Evolutionary conservation across 1,140 invertebrate species (phyloP), one percentile per base, ranked within the genome.

Genomic region (Mamestra configurata): DNA sequence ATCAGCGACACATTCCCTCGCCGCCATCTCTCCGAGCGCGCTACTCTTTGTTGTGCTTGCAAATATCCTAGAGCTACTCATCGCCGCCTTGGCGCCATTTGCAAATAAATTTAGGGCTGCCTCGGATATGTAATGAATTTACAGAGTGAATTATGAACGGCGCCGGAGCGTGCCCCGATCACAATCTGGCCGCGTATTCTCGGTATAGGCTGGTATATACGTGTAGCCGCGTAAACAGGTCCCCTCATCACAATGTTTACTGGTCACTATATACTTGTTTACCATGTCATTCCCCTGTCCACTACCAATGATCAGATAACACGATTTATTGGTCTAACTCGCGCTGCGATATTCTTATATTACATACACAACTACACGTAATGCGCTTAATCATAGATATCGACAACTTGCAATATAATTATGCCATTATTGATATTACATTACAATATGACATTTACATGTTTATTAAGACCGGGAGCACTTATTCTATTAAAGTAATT

Each of bases 61-160:
- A 88, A 87, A 89, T 88, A 85, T 85, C 81, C 82, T 91, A 89
- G 90, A 86, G 83, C 85, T 83, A 86, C 82, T 89, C 87, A 88
- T 91, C 92, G 90, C 88, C 83, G 66, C 82, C 72, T 85, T 89
- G 91, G 91, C 92, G 92, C 92, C 92, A 88, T 89, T 89, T 85
- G 89, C 89, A 89, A 89, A 93, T 94, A 94, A 94, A 93, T 92
- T 92, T 92, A 92, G 90, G 92, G 89, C 89, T 89, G 92, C 91
- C 90, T 90, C 90, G 84, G 84, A 89, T 87, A 92, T 90, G 86
- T 90, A 91, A 92, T 92, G 88, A 93, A 93, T 92, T 91, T 88
- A 87, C 87, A 87, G 87, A 91, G 90, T 92, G 87, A 91, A 88
- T 90, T 92, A 92, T 92, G 89, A 89, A 87, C 86, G 82, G 90